Evolutionary conservation across 2,113 vertebrate genomes (phyloP).

Genomic region (Hipposideros armiger): DNA sequence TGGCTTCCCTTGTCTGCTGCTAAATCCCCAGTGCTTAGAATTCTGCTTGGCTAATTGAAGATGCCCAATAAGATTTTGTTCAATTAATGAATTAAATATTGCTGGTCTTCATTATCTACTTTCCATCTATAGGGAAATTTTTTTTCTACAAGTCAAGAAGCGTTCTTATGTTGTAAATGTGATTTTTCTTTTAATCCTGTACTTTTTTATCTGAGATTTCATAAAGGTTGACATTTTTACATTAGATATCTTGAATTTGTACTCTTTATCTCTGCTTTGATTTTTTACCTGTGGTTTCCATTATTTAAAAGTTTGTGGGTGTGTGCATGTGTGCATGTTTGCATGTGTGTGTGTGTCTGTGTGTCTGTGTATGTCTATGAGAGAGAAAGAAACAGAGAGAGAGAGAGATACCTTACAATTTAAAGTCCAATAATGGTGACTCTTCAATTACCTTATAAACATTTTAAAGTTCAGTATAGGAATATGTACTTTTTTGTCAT

Average conservation of each 20-base stretch:
- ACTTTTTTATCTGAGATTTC: neutral
- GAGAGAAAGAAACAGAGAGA: too few species aligned
- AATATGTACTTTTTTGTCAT: neutral
- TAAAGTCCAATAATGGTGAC: neutral
- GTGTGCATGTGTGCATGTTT: neutral
- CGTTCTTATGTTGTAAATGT: neutral
- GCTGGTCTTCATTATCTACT: neutral
- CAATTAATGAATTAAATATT: slow-evolving; percentile 29
- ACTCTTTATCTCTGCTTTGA: neutral
- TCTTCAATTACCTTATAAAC: neutral
- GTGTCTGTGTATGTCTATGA: too few species aligned
- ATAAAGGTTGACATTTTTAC: neutral
- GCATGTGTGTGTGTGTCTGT: too few species aligned
- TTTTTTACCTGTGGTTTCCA: neutral
- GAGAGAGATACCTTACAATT: too few species aligned
- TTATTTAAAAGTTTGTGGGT: neutral
- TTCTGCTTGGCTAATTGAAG: neutral
- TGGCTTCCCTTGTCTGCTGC: neutral
- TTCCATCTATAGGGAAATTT: neutral
- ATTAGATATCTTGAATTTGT: neutral
- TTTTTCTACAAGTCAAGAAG: neutral
- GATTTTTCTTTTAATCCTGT: neutral
- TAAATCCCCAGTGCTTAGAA: neutral
- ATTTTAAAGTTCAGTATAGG: neutral
- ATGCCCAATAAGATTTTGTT: neutral